Evolutionary conservation across 2,888 invertebrate species (phyloP), one percentile per base, ranked within the genome.

Genomic region (Endomychus coccineus): DNA sequence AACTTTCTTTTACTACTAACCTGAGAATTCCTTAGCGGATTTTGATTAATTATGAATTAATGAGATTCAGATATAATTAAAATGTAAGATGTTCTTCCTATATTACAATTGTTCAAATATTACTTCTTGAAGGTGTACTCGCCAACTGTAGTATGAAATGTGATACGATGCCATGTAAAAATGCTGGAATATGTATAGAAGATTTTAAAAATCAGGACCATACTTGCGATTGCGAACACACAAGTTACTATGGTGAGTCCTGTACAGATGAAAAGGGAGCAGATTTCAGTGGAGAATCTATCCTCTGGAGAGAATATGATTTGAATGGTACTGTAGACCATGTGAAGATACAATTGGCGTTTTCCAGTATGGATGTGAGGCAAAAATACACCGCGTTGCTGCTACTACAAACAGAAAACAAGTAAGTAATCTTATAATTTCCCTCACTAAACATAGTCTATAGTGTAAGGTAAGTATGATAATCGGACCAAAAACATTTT

Each of bases 231-330:
- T 92, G 91, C 50, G 86, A 88, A 51, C 76, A 84, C 42, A 91
- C 91, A 1, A 91, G 90, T 38, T 92, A 90, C 59, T 83, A 86
- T 48, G 91, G 91, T 9, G 87, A 89, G 51, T 78, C 80, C 52
- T 91, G 91, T 56, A 80, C 82, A 48, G 87, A 88, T 66, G 89
- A 91, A 60, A 88, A 88, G 58, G 91, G 88, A 1, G 90, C 89
- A 0, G 86, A 86, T 54, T 91, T 91, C 50, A 84, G 84, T 48
- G 90, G 90, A 0, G 86, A 88, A 56, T 87, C 89, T 11, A 81
- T 83, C 42, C 63, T 91, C 22, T 83, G 84, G 55, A 72, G 88
- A 29, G 83, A 83, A 53, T 88, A 86, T 59, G 73, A 80, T 3
- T 62, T 85, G 6, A 72, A 77, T 40, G 80, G 79, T 3, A 76